phyloP scores from a whole-genome alignment of 2,797 vertebrate genomes.

The Synanceia verrucosa region DNA sequence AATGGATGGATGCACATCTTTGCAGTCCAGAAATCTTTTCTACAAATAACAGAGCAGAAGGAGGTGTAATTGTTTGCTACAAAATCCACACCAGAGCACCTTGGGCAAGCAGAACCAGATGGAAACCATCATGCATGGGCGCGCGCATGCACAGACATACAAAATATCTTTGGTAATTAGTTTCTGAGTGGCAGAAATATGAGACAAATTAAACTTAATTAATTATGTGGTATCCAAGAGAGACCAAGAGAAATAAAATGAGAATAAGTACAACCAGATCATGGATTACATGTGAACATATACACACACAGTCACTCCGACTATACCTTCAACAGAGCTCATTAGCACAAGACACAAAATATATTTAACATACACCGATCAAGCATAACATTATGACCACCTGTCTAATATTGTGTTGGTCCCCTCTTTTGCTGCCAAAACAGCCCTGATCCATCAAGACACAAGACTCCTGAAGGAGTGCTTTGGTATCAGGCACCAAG shows the following conservation, averaged over 20 bases:
- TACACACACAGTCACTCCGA: background rate
- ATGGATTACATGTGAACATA: background rate
- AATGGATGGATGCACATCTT: slow-evolving; percentile 14
- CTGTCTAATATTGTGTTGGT: too few relatives aligned
- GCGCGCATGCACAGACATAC: slow-evolving; percentile 1
- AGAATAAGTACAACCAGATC: background rate
- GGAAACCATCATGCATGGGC: slow-evolving; percentile 38
- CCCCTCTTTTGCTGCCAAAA: too few relatives aligned
- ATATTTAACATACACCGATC: too few relatives aligned
- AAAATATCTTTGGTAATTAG: background rate
- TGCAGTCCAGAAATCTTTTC: slow-evolving; percentile 21
- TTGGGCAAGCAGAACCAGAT: slow-evolving; percentile 71
- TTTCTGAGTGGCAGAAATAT: slow-evolving; percentile 59
- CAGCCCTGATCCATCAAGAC: too few relatives aligned
- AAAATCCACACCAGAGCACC: slow-evolving; percentile 67
- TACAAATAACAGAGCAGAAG: slow-evolving; percentile 53
- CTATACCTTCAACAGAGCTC: slow-evolving; percentile 13
- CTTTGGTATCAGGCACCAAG: too few relatives aligned
- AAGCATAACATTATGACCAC: too few relatives aligned
- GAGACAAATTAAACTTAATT: slow-evolving; percentile 65
- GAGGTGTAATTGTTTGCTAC: slow-evolving; percentile 58
- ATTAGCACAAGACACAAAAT: slow-evolving; percentile 1
- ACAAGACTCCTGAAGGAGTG: too few relatives aligned
- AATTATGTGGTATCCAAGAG: slow-evolving; percentile 44
- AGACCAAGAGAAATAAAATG: slow-evolving; percentile 1